Base-by-base conservation (phyloP, 2,888 invertebrate genomes). In the Clostera curtula region DNA sequence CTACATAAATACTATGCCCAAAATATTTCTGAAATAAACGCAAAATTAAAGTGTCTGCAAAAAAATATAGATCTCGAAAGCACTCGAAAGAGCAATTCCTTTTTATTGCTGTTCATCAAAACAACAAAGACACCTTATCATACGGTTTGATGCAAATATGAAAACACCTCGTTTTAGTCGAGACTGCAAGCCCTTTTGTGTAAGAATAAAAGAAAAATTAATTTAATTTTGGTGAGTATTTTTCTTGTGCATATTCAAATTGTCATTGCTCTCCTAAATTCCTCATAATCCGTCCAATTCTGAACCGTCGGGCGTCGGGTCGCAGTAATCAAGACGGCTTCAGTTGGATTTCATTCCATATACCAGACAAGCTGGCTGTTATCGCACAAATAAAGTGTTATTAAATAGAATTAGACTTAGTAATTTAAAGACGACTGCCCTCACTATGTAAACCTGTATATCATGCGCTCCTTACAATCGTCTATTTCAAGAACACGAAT, bases 281-380 rank as follows among this genome's bases (percentile, higher is more conserved):
- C 79, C 76, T 79, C 77, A 75, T 82, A 83, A 83, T 83, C 82
- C 82, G 66, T 72, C 76, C 80, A 80, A 83, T 83, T 77, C 70
- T 73, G 70, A 73, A 72, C 64, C 68, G 70, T 61, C 60, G 68
- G 59, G 62, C 58, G 61, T 62, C 67, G 73, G 70, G 64, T 64
- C 72, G 68, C 59, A 61, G 77, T 76, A 77, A 80, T 82, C 77
- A 74, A 71, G 75, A 70, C 66, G 74, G 75, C 75, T 79, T 77
- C 75, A 64, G 60, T 53, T 61, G 82, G 80, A 79, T 80, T 77
- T 75, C 58, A 64, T 63, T 58, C 65, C 57, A 58, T 58, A 64
- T 59, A 67, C 62, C 61, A 63, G 67, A 68, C 55, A 53, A 58
- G 56, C 53, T 56, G 54, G 49, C 43, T 56, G 56, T 56, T 54